Percentiles rank a stretch among this genome's conserved stretches.
Evolutionary conservation across 2,797 vertebrate species (phyloP).

Genomic region (Onychomys leucogaster): DNA sequence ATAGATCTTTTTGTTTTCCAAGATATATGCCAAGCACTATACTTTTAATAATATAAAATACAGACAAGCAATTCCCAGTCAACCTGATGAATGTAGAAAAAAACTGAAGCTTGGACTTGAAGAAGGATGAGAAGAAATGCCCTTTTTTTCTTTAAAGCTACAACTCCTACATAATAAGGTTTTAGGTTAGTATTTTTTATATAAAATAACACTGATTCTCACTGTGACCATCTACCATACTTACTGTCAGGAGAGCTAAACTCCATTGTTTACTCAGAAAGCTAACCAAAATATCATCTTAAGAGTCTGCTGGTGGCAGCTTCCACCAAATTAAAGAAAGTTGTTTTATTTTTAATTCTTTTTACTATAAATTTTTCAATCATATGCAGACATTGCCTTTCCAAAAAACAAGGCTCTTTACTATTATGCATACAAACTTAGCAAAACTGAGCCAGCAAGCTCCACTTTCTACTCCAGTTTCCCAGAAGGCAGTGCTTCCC

Average conservation of each 20-base stretch:
- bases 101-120: not conserved
- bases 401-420: conserved; percentile 6
- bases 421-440: not conserved
- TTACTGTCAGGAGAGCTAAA: not conserved
- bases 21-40: not conserved
- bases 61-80: not conserved
- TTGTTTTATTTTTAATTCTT: not conserved
- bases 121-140: not conserved
- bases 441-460: conserved; percentile 9
- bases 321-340: not conserved
- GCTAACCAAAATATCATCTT: not conserved
- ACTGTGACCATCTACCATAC: not conserved
- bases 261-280: conserved; percentile 20
- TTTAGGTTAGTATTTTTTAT: conserved; percentile 11
- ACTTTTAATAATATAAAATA: not conserved
- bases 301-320: not conserved
- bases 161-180: not conserved
- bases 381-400: not conserved
- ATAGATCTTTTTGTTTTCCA: not conserved
- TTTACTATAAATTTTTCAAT: conserved; percentile 40
- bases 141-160: conserved; percentile 29
- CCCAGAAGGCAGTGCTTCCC: not conserved
- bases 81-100: not conserved
- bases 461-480: conserved; percentile 2
- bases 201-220: conserved; percentile 34